A percentile compares a stretch with the other conserved stretches of the same genome.
These are phyloP conservation scores for Anisognathus igniventris DNA, from an alignment of 2,797 vertebrate species.

Conservation along the genomic window DNA sequence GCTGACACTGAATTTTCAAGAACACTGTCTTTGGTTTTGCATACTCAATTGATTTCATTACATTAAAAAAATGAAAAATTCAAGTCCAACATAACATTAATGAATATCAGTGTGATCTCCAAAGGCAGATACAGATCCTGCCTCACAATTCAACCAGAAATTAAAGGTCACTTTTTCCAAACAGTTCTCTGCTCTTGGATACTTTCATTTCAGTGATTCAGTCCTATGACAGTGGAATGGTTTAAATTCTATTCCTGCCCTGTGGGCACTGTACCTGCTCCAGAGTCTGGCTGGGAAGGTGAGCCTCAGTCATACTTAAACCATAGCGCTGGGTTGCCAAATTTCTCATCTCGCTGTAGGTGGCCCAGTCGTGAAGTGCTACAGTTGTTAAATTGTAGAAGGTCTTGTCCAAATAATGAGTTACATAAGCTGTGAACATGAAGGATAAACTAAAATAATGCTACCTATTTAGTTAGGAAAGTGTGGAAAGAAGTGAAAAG, in stretches of 20 bases:
- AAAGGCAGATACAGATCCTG: background rate
- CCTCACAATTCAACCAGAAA: background rate
- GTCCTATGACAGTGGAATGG: background rate
- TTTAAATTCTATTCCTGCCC: background rate
- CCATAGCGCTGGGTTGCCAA: constrained; percentile 94
- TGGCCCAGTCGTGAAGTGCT: constrained; percentile 98
- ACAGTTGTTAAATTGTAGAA: constrained; percentile 98
- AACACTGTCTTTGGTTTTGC: background rate
- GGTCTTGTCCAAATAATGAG: constrained; percentile 97
- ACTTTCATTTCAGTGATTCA: background rate
- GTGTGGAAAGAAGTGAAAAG: background rate
- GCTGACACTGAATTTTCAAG: background rate
- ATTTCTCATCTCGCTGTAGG: constrained; percentile 99
- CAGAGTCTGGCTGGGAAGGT: constrained; percentile 96
- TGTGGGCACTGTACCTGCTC: constrained; percentile 84
- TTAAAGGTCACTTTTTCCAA: background rate
- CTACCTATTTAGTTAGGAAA: background rate
- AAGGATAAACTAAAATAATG: background rate
- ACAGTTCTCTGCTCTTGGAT: background rate
- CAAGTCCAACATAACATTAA: background rate
- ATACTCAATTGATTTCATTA: background rate
- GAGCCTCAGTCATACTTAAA: constrained; percentile 93
- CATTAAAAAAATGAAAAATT: background rate
- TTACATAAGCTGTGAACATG: constrained; percentile 85
- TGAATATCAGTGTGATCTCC: background rate